Conservation (phyloP, 2,113 vertebrate species). For the Caretta caretta region DNA sequence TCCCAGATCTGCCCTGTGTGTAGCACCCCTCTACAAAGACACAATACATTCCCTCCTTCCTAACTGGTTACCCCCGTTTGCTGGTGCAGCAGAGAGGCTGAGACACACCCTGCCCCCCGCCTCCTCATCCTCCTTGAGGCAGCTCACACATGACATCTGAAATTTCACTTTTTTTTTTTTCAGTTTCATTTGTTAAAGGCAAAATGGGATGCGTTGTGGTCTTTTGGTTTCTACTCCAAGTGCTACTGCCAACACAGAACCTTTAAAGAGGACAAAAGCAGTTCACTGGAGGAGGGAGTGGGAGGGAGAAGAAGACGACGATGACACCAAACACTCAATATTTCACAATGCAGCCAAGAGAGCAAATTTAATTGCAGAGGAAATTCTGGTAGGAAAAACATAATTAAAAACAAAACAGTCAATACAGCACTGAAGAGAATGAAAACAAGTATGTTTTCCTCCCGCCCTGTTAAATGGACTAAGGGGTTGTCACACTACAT, state of each 20-base stretch:
- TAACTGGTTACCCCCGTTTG: too few relatives aligned
- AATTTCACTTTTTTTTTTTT: not conserved
- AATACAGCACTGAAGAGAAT: not conserved
- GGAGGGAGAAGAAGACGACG: not conserved
- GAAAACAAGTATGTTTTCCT: not conserved
- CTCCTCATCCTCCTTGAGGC: not conserved
- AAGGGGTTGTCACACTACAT: not conserved
- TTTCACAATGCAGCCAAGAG: not conserved
- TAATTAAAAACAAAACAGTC: not conserved
- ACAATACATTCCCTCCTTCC: too few relatives aligned
- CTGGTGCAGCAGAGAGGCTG: too few relatives aligned
- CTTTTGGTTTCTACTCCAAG: not conserved
- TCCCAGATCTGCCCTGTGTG: not conserved
- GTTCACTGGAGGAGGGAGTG: not conserved
- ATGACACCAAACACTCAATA: not conserved
- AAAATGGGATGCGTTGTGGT: not conserved
- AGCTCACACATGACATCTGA: not conserved
- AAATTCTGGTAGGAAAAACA: not conserved
- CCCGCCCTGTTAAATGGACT: not conserved
- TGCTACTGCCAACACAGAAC: not conserved
- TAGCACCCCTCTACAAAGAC: not conserved
- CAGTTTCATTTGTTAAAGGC: not conserved
- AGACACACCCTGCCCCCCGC: too few relatives aligned
- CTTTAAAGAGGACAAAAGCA: not conserved
- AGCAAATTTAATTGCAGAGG: not conserved